Percentiles rank a stretch among this genome's conserved stretches.
These are phyloP conservation scores for Phainopepla nitens DNA, from an alignment of 2,113 vertebrate species.

Conservation along the genomic window DNA sequence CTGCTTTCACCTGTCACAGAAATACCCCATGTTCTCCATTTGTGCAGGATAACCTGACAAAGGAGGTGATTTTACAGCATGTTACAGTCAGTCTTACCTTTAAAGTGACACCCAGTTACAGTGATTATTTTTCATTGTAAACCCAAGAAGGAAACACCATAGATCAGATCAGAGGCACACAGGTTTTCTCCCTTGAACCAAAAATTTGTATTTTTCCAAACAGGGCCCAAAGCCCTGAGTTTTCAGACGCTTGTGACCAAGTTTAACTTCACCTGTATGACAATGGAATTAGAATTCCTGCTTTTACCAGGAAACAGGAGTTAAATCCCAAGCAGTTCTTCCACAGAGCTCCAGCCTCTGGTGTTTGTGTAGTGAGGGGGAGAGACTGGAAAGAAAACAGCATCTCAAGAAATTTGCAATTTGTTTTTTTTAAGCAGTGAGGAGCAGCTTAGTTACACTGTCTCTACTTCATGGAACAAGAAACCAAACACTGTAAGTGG, in stretches of 20 bases:
- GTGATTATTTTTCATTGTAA: background rate
- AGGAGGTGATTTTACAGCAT: background rate
- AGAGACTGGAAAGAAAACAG: background rate
- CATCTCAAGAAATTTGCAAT: constrained; percentile 25
- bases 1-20: background rate
- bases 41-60: background rate
- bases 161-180: background rate
- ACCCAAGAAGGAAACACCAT: rapidly evolving
- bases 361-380: background rate
- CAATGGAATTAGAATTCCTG: background rate
- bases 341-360: background rate
- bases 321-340: background rate
- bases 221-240: background rate
- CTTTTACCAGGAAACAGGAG: background rate
- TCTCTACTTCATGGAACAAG: constrained; percentile 42
- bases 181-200: background rate
- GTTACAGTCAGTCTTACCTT: background rate
- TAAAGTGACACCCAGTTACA: background rate
- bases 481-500: constrained; percentile 63
- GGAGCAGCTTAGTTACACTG: constrained; percentile 55
- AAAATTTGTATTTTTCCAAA: background rate
- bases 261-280: background rate
- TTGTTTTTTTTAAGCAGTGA: constrained; percentile 18
- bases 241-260: background rate
- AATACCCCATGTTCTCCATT: background rate